Evolutionary conservation across 2,888 invertebrate species (phyloP), one percentile per base, ranked within the genome.

Genomic region (Maniola hyperantus): DNA sequence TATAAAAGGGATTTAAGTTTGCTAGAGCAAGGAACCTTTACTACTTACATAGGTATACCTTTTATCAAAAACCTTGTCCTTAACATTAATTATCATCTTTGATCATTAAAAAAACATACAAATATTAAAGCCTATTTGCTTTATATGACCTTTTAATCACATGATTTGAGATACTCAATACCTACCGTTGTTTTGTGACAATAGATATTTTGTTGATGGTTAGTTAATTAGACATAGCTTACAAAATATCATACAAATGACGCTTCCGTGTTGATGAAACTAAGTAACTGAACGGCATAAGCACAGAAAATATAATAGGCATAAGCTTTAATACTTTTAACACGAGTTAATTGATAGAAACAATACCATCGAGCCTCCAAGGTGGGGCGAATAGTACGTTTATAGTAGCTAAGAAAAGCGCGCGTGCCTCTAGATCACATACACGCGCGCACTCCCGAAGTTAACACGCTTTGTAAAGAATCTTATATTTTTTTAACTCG

Each of bases 291-390:
- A 68, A 66, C n/a, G n/a, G n/a, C n/a, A n/a, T 26, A 26, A 26
- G 26, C 26, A 26, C n/a, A n/a, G n/a, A n/a, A n/a, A n/a, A n/a
- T n/a, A n/a, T n/a, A n/a, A n/a, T n/a, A n/a, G 62, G 75, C 77
- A 11, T 39, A 83, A 76, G 20, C 11, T 51, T 48, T 48, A 8
- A 46, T 46, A 15, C 48, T 48, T 26, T 82, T 77, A 82, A 78
- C 77, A 81, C 76, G 71, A 81, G 77, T 79, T 81, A 84, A 83
- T 85, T 82, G 80, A 77, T 79, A 83, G 81, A 83, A 83, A 81
- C 81, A 81, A 83, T 81, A 82, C 70, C 67, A 77, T 20, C 20
- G 5, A 39, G 55, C 39, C 39, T 57, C 66, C 76, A 79, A 85
- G 83, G 88, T 85, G 85, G 85, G 87, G 83, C 76, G 75, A 72